These are phyloP conservation scores for Sesamia inferens DNA, from an alignment of 2,888 invertebrate species.

Conservation along the genomic window DNA sequence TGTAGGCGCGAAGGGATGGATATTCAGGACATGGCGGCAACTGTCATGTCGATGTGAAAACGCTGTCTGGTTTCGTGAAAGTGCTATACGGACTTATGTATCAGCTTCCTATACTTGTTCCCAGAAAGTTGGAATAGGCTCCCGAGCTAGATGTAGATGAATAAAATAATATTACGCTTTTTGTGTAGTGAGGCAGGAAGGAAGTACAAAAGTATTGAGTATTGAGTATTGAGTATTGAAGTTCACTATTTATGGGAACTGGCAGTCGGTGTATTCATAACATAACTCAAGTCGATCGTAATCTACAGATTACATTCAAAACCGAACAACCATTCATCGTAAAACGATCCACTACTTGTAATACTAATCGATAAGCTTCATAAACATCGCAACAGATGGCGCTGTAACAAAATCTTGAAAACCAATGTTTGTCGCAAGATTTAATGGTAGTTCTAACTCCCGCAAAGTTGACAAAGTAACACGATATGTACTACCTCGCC, in stretches of 20 bases:
- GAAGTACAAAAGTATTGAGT: too few species aligned
- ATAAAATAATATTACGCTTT: background rate
- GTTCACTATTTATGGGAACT: constrained; percentile 14
- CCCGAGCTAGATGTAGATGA: background rate
- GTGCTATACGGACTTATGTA: constrained; percentile 7
- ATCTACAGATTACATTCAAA: constrained; percentile 28
- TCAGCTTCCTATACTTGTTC: constrained; percentile 18
- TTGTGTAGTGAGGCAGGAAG: constrained; percentile 32
- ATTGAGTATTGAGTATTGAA: too few species aligned
- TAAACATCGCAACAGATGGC: constrained; percentile 49
- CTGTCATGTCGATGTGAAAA: constrained; percentile 30
- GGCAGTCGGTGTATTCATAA: constrained; percentile 16
- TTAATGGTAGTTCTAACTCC: constrained; percentile 39
- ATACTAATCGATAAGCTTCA: constrained; percentile 39
- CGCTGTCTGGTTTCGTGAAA: constrained; percentile 6
- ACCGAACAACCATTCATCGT: constrained; percentile 25
- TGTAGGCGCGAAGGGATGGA: constrained; percentile 21
- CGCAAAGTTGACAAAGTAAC: constrained; percentile 49
- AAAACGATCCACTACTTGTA: constrained; percentile 19
- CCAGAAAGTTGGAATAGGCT: background rate
- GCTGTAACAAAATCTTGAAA: constrained; percentile 42
- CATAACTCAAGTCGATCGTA: constrained; percentile 18
- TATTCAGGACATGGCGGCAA: constrained; percentile 37
- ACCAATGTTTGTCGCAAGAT: constrained; percentile 45
- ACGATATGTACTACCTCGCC: constrained; percentile 43